Percentiles rank a stretch among this genome's conserved stretches.
Evolutionary conservation across 2,888 invertebrate genomes (phyloP).

Genomic region (Elgonia sp.): DNA sequence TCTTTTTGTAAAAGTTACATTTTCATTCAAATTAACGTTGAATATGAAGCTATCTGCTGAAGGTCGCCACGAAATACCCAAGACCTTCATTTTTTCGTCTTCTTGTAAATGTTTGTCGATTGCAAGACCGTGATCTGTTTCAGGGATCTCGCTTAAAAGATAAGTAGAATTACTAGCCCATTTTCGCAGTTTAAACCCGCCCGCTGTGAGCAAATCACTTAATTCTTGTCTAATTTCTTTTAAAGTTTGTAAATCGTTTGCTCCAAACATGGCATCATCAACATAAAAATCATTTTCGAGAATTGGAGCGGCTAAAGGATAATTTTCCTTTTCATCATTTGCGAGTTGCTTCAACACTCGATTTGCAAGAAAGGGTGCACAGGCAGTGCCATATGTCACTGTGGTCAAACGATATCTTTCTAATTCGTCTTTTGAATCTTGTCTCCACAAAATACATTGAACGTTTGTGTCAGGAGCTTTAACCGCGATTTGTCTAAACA

Average conservation of each 20-base stretch:
- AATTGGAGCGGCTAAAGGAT: neutral
- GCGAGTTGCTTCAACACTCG: neutral
- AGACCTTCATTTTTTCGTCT: neutral
- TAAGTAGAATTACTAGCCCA: conserved; percentile 1
- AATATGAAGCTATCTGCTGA: neutral
- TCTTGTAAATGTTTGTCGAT: neutral
- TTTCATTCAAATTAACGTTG: neutral
- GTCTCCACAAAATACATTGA: neutral
- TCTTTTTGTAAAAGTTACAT: neutral
- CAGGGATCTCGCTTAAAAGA: neutral
- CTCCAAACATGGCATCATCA: neutral
- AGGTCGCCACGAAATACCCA: neutral
- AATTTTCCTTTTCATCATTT: neutral
- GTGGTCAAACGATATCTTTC: neutral
- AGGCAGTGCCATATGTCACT: neutral
- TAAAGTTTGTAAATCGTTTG: neutral
- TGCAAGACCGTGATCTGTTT: neutral
- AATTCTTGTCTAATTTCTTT: neutral
- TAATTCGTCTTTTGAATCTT: neutral
- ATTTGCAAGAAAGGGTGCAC: neutral
- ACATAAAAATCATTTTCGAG: neutral
- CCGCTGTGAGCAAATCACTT: neutral
- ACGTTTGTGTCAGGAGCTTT: neutral
- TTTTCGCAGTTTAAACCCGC: neutral
- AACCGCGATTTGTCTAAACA: neutral